These are phyloP conservation scores for Prunella fulvescens DNA, from an alignment of 2,113 vertebrate genomes.

Conservation along the genomic window DNA sequence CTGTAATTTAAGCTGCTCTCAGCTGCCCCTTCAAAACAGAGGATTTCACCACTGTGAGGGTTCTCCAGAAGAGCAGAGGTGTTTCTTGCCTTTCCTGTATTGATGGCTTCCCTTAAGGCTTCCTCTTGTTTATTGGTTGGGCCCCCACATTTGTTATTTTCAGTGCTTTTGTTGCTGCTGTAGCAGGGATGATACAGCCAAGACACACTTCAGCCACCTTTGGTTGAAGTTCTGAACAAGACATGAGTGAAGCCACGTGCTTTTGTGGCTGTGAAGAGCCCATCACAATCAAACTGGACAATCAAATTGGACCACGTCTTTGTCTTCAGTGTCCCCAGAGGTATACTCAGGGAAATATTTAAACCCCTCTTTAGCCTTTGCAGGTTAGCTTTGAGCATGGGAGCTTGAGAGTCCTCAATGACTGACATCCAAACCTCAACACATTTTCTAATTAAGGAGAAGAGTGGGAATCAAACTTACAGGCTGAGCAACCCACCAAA, in stretches of 20 bases:
- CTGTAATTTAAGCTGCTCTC: neutral
- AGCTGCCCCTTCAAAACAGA: neutral
- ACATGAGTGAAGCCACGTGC: neutral
- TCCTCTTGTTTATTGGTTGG: neutral
- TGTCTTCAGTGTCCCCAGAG: neutral
- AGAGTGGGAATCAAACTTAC: neutral
- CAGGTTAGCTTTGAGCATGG: neutral
- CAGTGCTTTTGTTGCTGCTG: neutral
- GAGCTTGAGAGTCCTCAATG: neutral
- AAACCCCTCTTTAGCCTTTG: neutral
- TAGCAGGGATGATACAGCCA: neutral
- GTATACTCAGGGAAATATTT: neutral
- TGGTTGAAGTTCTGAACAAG: neutral
- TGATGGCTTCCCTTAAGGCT: neutral
- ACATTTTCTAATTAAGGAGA: neutral
- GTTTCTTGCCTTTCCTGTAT: neutral
- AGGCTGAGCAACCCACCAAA: neutral
- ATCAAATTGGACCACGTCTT: neutral
- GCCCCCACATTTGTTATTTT: neutral
- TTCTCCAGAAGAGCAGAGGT: neutral
- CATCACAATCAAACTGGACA: neutral
- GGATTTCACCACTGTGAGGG: neutral
- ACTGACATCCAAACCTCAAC: neutral
- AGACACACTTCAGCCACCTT: neutral
- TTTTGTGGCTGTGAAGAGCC: neutral